A percentile compares a stretch with the other conserved stretches of the same genome.
Evolutionary conservation across 2,888 invertebrate genomes (phyloP).

Genomic region (Laothoe populi): DNA sequence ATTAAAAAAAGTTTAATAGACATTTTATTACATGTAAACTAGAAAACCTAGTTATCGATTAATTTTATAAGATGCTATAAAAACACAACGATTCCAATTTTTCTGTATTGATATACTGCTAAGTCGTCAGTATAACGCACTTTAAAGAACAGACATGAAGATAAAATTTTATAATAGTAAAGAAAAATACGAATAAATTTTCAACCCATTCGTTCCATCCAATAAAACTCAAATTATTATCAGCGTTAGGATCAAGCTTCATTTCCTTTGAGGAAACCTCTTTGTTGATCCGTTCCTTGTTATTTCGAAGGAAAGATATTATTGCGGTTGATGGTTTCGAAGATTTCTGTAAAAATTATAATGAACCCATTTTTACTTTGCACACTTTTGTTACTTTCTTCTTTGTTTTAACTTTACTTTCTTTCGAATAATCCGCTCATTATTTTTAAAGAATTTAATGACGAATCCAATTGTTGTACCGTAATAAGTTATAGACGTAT

Average conservation of each 20-base stretch:
- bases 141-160: neutral
- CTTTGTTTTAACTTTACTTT: constrained; percentile 5
- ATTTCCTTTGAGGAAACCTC: constrained; percentile 60
- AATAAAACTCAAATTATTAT: constrained; percentile 65
- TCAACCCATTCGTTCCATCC: constrained; percentile 52
- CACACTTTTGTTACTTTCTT: constrained; percentile 5
- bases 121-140: too few species aligned
- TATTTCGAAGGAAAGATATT: constrained; percentile 55
- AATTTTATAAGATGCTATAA: too few species aligned
- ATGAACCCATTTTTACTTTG: constrained; percentile 42
- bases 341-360: constrained; percentile 53
- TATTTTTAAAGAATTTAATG: constrained; percentile 10
- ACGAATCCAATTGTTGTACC: neutral
- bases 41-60: too few species aligned
- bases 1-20: too few species aligned
- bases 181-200: constrained; percentile 42
- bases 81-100: too few species aligned
- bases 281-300: constrained; percentile 64
- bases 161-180: neutral
- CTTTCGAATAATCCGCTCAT: neutral
- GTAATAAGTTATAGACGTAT: neutral
- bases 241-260: constrained; percentile 54
- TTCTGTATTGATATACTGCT: too few species aligned
- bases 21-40: too few species aligned
- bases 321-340: constrained; percentile 53